Percentiles rank a stretch among this genome's conserved stretches.
These are phyloP conservation scores for Megaleporinus macrocephalus DNA, from an alignment of 2,113 vertebrate genomes.

Conservation along the genomic window DNA sequence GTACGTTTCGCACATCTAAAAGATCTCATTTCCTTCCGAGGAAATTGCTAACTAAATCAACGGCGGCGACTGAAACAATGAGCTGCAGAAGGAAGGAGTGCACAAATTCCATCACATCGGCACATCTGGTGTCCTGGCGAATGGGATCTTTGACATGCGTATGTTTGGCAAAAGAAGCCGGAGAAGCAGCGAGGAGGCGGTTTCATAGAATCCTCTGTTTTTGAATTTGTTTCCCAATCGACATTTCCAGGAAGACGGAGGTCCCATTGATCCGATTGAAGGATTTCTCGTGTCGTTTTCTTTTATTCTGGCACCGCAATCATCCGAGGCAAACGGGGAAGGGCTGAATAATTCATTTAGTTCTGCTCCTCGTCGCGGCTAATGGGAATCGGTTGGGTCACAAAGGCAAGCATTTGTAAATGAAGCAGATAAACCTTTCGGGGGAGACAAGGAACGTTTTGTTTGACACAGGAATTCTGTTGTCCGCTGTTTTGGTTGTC, in stretches of 20 bases:
- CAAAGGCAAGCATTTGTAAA: conserved; percentile 97
- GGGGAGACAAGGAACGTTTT: conserved; percentile 89
- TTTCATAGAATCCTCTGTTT: conserved; percentile 48
- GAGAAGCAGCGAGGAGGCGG: conserved; percentile 53
- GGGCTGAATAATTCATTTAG: conserved; percentile 88
- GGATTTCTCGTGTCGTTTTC: conserved; percentile 44
- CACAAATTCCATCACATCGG: conserved; percentile 44
- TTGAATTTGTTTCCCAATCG: too few species aligned
- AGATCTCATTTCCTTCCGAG: conserved; percentile 40
- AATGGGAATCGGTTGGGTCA: conserved; percentile 84
- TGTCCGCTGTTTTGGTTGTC: conserved; percentile 85
- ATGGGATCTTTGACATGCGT: conserved; percentile 59
- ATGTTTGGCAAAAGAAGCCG: conserved; percentile 62
- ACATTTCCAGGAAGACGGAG: conserved; percentile 48
- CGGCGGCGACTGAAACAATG: conserved; percentile 7
- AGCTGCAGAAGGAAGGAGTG: background rate
- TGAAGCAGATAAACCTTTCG: conserved; percentile 89
- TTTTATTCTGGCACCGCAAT: conserved; percentile 52
- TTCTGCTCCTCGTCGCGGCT: conserved; percentile 81
- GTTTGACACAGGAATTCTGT: conserved; percentile 92
- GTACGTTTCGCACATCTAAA: conserved; percentile 24
- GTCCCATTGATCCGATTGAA: conserved; percentile 50
- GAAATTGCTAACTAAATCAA: conserved; percentile 29
- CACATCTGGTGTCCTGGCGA: conserved; percentile 75
- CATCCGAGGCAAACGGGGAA: conserved; percentile 68